These are phyloP conservation scores for Lanistes nyassanus DNA, from an alignment of 1,140 invertebrate genomes.

Conservation along the genomic window DNA sequence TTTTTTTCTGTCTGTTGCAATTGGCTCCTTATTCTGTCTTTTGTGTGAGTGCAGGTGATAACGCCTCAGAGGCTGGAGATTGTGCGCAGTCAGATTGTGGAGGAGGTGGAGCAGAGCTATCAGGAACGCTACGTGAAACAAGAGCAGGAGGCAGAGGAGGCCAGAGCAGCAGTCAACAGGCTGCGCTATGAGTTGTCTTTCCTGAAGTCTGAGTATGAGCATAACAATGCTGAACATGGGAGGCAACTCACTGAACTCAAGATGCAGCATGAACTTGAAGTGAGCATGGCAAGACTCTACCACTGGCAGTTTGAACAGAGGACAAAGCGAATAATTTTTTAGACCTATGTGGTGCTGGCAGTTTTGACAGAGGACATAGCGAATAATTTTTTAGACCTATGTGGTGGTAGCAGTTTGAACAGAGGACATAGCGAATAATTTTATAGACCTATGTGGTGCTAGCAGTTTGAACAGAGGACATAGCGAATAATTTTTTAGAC, in stretches of 20 bases:
- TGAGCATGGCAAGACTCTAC: slow-evolving; percentile 33
- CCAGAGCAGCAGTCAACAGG: slow-evolving; percentile 52
- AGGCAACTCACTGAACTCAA: slow-evolving; percentile 58
- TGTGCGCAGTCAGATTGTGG: slow-evolving; percentile 53
- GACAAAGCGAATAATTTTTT: too few relatives aligned
- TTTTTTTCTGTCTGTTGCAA: background rate
- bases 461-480: too few relatives aligned
- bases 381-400: too few relatives aligned
- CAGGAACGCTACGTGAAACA: slow-evolving; percentile 57
- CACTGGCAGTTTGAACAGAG: too few relatives aligned
- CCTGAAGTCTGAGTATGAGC: slow-evolving; percentile 64
- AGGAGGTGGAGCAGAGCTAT: slow-evolving; percentile 59
- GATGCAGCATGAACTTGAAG: slow-evolving; percentile 63
- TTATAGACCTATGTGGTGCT: too few relatives aligned
- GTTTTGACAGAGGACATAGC: too few relatives aligned
- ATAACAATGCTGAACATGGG: slow-evolving; percentile 55
- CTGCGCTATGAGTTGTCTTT: slow-evolving; percentile 63
- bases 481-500: too few relatives aligned
- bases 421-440: too few relatives aligned
- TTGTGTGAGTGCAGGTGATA: slow-evolving; percentile 44
- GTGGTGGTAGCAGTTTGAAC: too few relatives aligned
- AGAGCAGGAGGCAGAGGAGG: slow-evolving; percentile 58
- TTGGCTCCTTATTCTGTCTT: background rate
- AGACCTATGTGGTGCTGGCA: too few relatives aligned
- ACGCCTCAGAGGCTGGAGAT: slow-evolving; percentile 60